Conservation (phyloP, 2,888 invertebrate genomes). For the Stenurella melanura region DNA sequence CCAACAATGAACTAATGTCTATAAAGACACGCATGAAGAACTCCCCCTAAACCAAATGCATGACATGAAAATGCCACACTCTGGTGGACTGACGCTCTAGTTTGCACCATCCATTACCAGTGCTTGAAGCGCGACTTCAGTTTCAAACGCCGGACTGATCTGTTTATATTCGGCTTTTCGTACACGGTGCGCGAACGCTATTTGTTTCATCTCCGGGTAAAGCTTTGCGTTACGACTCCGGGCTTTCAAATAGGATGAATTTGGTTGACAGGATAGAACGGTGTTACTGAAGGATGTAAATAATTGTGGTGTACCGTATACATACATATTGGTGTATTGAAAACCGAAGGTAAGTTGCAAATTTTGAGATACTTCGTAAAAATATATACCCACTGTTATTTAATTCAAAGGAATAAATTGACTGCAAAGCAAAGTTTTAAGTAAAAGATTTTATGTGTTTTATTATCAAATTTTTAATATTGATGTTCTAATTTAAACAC, state of each 20-base stretch:
- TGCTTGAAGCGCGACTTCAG: slow-evolving; percentile 38
- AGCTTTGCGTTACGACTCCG: slow-evolving; percentile 5
- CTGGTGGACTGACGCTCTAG: slow-evolving; percentile 47
- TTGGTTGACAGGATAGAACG: neutral
- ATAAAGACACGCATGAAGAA: slow-evolving; percentile 58
- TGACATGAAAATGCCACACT: slow-evolving; percentile 53
- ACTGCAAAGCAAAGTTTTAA: neutral
- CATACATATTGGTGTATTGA: neutral
- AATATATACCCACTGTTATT: neutral
- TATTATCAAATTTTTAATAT: too few species aligned
- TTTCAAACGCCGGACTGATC: slow-evolving; percentile 16
- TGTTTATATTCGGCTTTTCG: slow-evolving; percentile 26
- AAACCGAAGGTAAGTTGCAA: neutral
- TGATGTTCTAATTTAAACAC: too few species aligned
- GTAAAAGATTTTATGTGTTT: too few species aligned
- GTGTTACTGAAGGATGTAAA: neutral
- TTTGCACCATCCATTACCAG: slow-evolving; percentile 39
- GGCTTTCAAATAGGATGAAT: neutral
- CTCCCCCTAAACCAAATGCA: slow-evolving; percentile 55
- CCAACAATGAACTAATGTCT: slow-evolving; percentile 26
- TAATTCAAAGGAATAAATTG: neutral
- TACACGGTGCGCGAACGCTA: slow-evolving; percentile 12
- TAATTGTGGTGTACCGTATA: neutral
- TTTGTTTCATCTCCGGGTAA: slow-evolving; percentile 8
- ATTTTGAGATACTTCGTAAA: neutral